These are phyloP conservation scores for Brachyalestes nurse DNA, from an alignment of 2,797 vertebrate genomes.

Conservation along the genomic window DNA sequence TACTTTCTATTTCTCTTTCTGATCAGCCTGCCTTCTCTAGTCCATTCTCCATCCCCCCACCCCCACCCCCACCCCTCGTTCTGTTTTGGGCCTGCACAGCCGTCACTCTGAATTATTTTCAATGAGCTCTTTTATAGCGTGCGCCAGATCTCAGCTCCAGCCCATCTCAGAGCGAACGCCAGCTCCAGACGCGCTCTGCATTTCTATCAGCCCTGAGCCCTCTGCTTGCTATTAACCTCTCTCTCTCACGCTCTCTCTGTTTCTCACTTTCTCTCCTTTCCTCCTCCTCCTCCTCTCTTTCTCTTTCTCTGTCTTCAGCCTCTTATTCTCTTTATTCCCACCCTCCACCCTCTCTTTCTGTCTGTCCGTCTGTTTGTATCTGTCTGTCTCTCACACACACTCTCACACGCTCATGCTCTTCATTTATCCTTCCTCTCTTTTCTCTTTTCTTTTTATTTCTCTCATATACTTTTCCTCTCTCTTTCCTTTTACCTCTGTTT, in stretches of 20 bases:
- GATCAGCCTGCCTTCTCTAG: conserved; percentile 35
- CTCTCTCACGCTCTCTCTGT: conserved; percentile 80
- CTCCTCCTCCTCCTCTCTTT: conserved; percentile 43
- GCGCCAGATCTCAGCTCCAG: conserved; percentile 92
- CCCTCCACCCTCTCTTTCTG: conserved; percentile 3
- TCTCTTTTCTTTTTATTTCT: not conserved
- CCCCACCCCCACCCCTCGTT: conserved; percentile 46
- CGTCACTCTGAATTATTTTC: conserved; percentile 97
- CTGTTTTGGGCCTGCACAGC: conserved; percentile 81
- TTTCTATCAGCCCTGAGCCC: conserved; percentile 88
- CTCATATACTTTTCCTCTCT: not conserved
- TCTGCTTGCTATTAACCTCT: conserved; percentile 92
- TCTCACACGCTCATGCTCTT: conserved; percentile 11
- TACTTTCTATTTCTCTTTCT: conserved; percentile 60
- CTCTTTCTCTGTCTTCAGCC: conserved; percentile 34
- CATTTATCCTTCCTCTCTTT: not conserved
- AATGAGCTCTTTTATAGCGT: conserved; percentile 92
- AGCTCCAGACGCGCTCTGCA: conserved; percentile 83
- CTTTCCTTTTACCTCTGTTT: not conserved
- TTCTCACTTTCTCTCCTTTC: conserved; percentile 16
- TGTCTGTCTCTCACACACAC: not conserved
- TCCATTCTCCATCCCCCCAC: conserved; percentile 57
- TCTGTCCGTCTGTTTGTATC: not conserved
- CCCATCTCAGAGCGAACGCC: conserved; percentile 85
- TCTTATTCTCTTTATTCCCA: conserved; percentile 36